phyloP scores from a whole-genome alignment of 2,888 invertebrate species.

The Iphiclides podalirius region DNA sequence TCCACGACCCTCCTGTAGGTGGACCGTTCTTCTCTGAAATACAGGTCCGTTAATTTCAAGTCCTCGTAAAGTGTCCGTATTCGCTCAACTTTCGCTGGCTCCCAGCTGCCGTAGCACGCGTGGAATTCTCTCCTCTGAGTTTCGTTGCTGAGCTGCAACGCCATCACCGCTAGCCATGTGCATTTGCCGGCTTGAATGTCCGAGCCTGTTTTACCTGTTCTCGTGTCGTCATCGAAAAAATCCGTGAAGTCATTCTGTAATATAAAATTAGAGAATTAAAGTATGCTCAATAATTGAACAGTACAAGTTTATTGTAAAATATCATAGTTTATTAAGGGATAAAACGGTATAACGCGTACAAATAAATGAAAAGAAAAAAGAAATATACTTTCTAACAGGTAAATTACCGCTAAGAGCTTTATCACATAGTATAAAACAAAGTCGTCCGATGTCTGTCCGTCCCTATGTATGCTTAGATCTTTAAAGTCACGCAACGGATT shows the following conservation, averaged over 20 bases:
- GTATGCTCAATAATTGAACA: no score
- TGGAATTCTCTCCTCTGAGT: slow-evolving; percentile 76
- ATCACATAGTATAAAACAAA: no score
- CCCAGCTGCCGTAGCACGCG: slow-evolving; percentile 85
- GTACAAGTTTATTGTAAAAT: no score
- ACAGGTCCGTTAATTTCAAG: neutral
- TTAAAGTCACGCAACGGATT: no score
- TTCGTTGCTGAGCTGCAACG: slow-evolving; percentile 84
- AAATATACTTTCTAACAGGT: no score
- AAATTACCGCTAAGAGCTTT: no score
- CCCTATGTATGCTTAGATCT: no score
- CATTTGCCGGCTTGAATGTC: slow-evolving; percentile 97
- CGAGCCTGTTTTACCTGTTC: slow-evolving; percentile 91
- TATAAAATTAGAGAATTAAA: neutral
- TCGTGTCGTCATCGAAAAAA: slow-evolving; percentile 13
- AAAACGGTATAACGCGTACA: no score
- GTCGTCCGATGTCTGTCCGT: no score
- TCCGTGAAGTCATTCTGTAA: slow-evolving; percentile 20
- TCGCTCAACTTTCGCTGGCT: slow-evolving; percentile 40
- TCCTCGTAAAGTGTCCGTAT: slow-evolving; percentile 12
- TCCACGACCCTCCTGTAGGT: slow-evolving; percentile 5
- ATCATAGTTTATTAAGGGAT: no score
- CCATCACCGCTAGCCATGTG: slow-evolving; percentile 93
- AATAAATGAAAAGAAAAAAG: no score
- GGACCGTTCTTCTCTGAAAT: slow-evolving; percentile 6